Conservation (phyloP, 1,140 invertebrate species). For the Drosophila kepulauana region DNA sequence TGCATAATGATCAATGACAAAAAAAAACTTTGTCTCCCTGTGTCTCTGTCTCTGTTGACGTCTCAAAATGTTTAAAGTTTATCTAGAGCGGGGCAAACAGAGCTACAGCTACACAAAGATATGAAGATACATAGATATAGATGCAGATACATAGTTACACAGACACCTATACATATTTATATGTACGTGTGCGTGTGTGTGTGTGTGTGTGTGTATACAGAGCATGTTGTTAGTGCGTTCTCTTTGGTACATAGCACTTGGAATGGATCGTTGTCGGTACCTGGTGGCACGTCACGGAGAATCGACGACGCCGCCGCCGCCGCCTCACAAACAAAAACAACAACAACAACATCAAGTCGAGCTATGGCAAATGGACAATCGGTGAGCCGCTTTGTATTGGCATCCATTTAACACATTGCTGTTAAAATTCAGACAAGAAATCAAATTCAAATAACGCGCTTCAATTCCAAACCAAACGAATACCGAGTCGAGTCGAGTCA, state of each 20-base stretch:
- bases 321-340: neutral
- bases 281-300: constrained; percentile 56
- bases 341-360: constrained; percentile 2
- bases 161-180: constrained; percentile 21
- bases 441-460: constrained; percentile 82
- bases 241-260: constrained; percentile 65
- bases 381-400: constrained; percentile 69
- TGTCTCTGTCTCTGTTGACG: neutral
- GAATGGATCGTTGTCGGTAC: constrained; percentile 47
- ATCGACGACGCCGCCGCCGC: neutral
- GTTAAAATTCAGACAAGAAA: constrained; percentile 82
- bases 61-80: constrained; percentile 49
- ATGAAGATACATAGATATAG: constrained; percentile 24
- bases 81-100: constrained; percentile 55
- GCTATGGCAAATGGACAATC: constrained; percentile 35
- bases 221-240: constrained; percentile 11
- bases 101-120: constrained; percentile 33
- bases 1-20: constrained; percentile 68
- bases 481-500: neutral
- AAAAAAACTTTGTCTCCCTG: constrained; percentile 16
- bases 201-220: neutral
- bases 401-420: constrained; percentile 81
- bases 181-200: neutral
- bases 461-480: constrained; percentile 57
- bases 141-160: constrained; percentile 23